Evolutionary conservation across 2,797 vertebrate genomes (phyloP).

Genomic region (Lagodon rhomboides): DNA sequence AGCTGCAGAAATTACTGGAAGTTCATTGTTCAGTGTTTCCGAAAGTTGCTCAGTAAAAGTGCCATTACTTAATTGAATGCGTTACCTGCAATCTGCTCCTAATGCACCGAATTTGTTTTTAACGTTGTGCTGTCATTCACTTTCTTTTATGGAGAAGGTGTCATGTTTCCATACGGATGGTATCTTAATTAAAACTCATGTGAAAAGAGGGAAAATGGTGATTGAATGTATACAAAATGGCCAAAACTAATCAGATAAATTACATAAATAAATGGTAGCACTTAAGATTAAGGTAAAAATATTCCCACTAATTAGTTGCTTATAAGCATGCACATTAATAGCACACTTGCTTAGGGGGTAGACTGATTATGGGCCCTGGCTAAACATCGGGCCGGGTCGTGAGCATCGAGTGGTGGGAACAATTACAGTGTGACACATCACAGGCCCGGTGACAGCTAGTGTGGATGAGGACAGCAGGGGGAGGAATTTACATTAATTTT

Average conservation of each 20-base stretch:
- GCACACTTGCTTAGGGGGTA: no score
- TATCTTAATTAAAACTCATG: background rate
- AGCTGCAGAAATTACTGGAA: conserved; percentile 18
- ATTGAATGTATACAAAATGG: conserved; percentile 9
- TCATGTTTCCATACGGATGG: background rate
- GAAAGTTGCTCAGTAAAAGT: conserved; percentile 28
- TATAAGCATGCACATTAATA: no score
- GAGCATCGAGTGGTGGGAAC: no score
- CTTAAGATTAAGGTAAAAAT: no score
- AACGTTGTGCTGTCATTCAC: conserved; percentile 17
- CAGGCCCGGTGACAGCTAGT: no score
- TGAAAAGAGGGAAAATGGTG: conserved; percentile 25
- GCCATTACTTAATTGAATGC: conserved; percentile 23
- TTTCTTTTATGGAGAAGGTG: conserved; percentile 3
- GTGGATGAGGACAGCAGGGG: no score
- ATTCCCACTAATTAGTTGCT: no score
- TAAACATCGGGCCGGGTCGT: no score
- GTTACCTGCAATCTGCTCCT: conserved; percentile 17
- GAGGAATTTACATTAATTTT: no score
- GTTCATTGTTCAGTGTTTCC: conserved; percentile 30
- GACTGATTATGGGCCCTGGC: no score
- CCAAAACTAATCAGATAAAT: conserved; percentile 6
- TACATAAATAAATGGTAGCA: background rate
- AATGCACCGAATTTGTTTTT: background rate
- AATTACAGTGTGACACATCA: no score